phyloP scores from a whole-genome alignment of 2,113 vertebrate species.

The Phodopus roborovskii region DNA sequence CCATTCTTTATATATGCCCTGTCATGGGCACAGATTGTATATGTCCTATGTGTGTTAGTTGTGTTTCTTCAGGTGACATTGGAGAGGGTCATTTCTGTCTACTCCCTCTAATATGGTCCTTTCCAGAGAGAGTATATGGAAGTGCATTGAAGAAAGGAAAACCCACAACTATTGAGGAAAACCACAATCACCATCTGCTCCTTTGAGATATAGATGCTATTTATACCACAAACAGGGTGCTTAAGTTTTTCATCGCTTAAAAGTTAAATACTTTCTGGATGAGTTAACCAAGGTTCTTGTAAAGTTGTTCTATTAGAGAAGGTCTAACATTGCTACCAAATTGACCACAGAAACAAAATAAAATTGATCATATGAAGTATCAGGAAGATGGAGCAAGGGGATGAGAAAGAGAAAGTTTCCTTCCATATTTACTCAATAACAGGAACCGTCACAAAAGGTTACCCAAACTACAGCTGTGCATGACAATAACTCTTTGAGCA shows the following conservation, averaged over 20 bases:
- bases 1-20: neutral
- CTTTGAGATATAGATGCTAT: neutral
- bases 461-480: neutral
- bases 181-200: neutral
- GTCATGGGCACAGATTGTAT: no score
- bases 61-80: neutral
- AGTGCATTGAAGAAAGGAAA: neutral
- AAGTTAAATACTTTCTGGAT: neutral
- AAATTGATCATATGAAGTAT: neutral
- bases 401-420: neutral
- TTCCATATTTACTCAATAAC: neutral
- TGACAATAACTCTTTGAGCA: neutral
- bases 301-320: neutral
- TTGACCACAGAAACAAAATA: neutral
- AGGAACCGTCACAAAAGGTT: neutral
- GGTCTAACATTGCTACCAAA: neutral
- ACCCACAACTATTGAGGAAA: neutral
- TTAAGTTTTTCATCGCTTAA: neutral
- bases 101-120: neutral
- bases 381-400: neutral
- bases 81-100: slow-evolving; percentile 3
- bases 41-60: neutral
- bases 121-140: neutral
- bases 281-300: neutral
- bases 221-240: neutral